These are phyloP conservation scores for Rhyacophila brunnea DNA, from an alignment of 1,140 invertebrate species.

Conservation along the genomic window DNA sequence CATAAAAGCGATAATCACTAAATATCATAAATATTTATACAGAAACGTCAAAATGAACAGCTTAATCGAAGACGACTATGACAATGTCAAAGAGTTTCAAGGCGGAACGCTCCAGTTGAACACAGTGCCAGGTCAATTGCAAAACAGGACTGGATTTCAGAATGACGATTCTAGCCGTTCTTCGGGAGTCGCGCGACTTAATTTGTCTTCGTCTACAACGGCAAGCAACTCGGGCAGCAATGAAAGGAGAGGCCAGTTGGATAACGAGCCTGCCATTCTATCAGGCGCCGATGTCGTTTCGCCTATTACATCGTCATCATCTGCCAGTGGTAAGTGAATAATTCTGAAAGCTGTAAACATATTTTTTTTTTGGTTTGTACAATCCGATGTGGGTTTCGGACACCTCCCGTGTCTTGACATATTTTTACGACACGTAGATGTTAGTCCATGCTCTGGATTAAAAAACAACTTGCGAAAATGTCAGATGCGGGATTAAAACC, in stretches of 20 bases:
- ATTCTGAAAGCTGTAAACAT: background rate
- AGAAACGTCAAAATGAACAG: conserved; percentile 7
- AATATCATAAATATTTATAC: background rate
- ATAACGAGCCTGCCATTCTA: conserved; percentile 6
- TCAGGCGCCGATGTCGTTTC: conserved; percentile 18
- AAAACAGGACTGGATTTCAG: background rate
- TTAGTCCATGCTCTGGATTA: no score
- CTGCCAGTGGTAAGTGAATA: background rate
- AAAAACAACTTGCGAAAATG: no score
- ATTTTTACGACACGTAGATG: no score
- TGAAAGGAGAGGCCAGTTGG: background rate
- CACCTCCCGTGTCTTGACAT: no score
- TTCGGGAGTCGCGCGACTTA: background rate
- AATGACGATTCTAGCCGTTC: background rate
- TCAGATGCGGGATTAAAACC: background rate
- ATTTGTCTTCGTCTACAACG: background rate
- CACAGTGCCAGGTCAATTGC: background rate
- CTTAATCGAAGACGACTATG: conserved; percentile 27
- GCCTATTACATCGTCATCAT: conserved; percentile 4
- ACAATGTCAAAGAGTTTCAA: conserved; percentile 50
- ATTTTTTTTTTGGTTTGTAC: no score
- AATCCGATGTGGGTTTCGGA: no score
- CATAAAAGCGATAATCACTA: no score
- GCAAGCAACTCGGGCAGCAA: background rate
- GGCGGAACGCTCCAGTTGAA: conserved; percentile 48